Percentiles rank a stretch among this genome's conserved stretches.
phyloP scores from a whole-genome alignment of 2,888 invertebrate species.

The Polyploca ridens region DNA sequence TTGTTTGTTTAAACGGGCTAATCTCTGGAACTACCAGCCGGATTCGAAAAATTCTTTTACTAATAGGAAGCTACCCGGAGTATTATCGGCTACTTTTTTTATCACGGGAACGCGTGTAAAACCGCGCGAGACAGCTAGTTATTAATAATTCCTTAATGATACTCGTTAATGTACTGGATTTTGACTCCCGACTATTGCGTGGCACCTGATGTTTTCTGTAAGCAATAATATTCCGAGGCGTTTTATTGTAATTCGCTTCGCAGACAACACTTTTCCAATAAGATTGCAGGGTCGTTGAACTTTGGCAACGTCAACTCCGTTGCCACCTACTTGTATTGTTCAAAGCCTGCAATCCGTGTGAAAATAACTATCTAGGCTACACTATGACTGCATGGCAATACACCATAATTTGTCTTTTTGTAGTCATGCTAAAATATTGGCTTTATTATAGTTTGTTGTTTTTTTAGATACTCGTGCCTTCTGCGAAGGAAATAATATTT shows the following conservation, averaged over 20 bases:
- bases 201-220: neutral
- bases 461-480: neutral
- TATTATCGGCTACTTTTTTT: too few relatives aligned
- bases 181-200: neutral
- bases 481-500: neutral
- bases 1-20: too few relatives aligned
- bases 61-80: too few relatives aligned
- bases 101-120: too few relatives aligned
- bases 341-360: constrained; percentile 73
- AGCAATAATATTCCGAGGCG: constrained; percentile 12
- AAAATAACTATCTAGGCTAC: constrained; percentile 66
- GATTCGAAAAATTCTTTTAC: too few relatives aligned
- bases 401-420: constrained; percentile 33
- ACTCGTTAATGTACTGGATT: too few relatives aligned
- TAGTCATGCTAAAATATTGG: constrained; percentile 31
- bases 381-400: constrained; percentile 46
- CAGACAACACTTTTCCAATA: constrained; percentile 36
- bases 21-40: too few relatives aligned
- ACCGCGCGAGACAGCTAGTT: too few relatives aligned
- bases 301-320: constrained; percentile 48
- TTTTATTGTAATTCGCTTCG: constrained; percentile 32
- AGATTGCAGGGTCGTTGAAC: constrained; percentile 61
- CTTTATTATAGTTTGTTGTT: neutral
- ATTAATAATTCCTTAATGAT: too few relatives aligned
- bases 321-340: constrained; percentile 65